Evolutionary conservation across 2,113 vertebrate species (phyloP), one percentile per base, ranked within the genome.

Genomic region (Struthio camelus): DNA sequence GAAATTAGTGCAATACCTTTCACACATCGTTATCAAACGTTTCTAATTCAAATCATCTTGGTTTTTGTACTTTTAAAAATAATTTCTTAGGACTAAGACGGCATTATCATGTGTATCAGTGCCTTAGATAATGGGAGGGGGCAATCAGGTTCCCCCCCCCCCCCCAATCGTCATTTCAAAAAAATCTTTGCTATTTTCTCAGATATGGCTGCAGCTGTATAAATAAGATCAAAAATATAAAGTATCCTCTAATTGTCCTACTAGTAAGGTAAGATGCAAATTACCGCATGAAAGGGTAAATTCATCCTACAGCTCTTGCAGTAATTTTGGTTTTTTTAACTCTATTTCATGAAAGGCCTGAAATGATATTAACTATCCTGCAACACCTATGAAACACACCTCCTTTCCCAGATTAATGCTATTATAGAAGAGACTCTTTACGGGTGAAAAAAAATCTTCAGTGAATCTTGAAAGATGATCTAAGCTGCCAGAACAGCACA

Each of bases 381-480:
- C 51, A 85, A 17, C 59, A 90, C 44, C 24, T 28, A 54, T 76
- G 90, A 96, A 92, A 90, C 30, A 54, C 6, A 90, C 90, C 18
- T 64, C 94, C 48, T 70, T 48, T 17, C 51, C 24, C 28, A 54
- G 46, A 70, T 71, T 51, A 87, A 51, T 42, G 17, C 8, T 46
- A 28, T 23, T 53, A 69, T 2, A 84, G 80, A 79, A 83, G 12
- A 92, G 16, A 23, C 6, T 81, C 27, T 96, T 75, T 70, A 66
- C 44, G 42, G 13, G 28, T 61, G 2, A 23, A 11, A 67, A n/a
- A n/a, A 10, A 34, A 32, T 38, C 59, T 90, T 58, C 61, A 76
- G 44, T 40, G 36, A 91, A 70, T 36, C 54, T 2, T 94, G 80
- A 76, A 90, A 94, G 44, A 53, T 51, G 34, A 96, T 72, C 77